Conservation (phyloP, 1,140 invertebrate genomes). For the Paracyclopina nana region DNA sequence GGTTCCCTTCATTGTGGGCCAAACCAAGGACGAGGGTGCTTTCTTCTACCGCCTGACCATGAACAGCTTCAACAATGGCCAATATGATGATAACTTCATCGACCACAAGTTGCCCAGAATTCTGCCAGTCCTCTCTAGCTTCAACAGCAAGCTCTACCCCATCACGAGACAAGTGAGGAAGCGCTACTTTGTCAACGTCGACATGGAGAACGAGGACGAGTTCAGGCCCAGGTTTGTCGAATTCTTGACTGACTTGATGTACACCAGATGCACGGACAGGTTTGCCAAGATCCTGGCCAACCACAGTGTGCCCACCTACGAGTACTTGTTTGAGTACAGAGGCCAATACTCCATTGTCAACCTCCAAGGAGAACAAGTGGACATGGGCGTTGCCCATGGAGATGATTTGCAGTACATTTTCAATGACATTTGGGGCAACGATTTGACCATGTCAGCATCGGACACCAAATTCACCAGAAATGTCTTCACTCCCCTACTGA, state of each 20-base stretch:
- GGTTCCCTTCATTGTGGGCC: constrained; percentile 25
- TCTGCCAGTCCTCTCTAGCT: constrained; percentile 22
- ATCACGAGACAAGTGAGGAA: constrained; percentile 22
- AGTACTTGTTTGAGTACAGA: constrained; percentile 25
- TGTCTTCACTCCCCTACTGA: constrained; percentile 21
- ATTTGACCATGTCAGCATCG: constrained; percentile 19
- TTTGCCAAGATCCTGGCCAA: constrained; percentile 21
- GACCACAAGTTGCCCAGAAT: constrained; percentile 22
- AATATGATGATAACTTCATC: constrained; percentile 24
- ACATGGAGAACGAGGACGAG: constrained; percentile 23
- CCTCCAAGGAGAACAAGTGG: constrained; percentile 21
- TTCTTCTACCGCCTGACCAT: constrained; percentile 28
- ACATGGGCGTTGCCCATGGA: constrained; percentile 24
- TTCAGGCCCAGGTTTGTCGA: constrained; percentile 23
- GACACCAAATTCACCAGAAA: constrained; percentile 22
- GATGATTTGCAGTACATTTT: constrained; percentile 27
- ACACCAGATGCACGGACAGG: constrained; percentile 21
- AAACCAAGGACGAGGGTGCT: constrained; percentile 27
- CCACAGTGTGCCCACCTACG: constrained; percentile 22
- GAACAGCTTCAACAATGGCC: constrained; percentile 23
- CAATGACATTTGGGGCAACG: constrained; percentile 21
- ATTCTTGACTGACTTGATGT: constrained; percentile 24
- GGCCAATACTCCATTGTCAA: constrained; percentile 25
- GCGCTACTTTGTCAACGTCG: constrained; percentile 23
- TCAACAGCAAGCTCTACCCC: constrained; percentile 23